Evolutionary conservation across 1,140 invertebrate species (phyloP).

Genomic region (Diorhabda carinulata): DNA sequence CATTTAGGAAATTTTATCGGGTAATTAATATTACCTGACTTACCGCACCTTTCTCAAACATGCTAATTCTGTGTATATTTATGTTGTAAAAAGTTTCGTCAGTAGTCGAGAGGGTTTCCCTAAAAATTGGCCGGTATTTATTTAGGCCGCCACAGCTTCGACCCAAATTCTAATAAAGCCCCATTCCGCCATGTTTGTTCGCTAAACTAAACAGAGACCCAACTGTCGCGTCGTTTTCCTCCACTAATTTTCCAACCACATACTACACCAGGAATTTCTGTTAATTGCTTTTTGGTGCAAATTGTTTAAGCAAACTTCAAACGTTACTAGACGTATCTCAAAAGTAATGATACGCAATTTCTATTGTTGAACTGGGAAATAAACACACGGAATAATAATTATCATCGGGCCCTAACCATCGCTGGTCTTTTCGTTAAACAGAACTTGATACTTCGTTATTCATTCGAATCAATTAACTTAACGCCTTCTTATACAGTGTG

Average conservation of each 20-base stretch:
- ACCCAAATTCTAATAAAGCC: conserved; percentile 2
- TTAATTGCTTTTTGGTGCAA: conserved; percentile 2
- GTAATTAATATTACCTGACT: no score
- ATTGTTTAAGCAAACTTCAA: neutral
- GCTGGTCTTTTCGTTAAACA: conserved; percentile 2
- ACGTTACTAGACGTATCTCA: neutral
- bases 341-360: neutral
- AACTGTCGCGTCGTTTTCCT: neutral
- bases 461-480: no score
- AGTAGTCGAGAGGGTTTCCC: neutral
- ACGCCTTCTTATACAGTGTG: no score
- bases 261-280: neutral
- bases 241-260: conserved; percentile 2
- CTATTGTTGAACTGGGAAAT: conserved; percentile 2
- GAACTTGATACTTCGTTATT: neutral
- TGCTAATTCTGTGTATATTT: conserved; percentile 1
- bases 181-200: conserved; percentile 1
- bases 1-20: no score
- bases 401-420: neutral
- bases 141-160: neutral
- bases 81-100: conserved; percentile 1
- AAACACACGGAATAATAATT: neutral
- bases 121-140: neutral
- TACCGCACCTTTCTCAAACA: neutral
- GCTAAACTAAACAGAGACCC: neutral